These are phyloP conservation scores for Chelidonichthys spinosus DNA, from an alignment of 2,797 vertebrate genomes.

Conservation along the genomic window DNA sequence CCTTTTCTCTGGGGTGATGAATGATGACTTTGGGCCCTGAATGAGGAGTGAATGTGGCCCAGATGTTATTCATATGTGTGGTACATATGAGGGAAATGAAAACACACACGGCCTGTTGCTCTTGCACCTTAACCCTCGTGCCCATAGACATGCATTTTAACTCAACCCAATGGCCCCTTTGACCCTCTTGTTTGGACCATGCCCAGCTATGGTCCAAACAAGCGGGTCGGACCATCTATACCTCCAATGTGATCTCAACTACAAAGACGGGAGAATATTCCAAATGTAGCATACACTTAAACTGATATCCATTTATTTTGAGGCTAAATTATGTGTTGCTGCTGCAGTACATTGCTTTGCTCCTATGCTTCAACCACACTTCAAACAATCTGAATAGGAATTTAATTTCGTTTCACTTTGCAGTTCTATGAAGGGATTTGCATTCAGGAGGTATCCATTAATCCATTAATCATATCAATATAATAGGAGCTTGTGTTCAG, in stretches of 20 bases:
- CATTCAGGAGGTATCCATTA: neutral
- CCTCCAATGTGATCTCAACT: too few species aligned
- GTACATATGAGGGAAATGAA: neutral
- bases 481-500: neutral
- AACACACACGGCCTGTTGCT: neutral
- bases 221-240: too few species aligned
- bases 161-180: too few species aligned
- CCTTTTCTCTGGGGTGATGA: constrained; percentile 96
- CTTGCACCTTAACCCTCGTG: neutral
- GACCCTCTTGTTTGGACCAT: too few species aligned
- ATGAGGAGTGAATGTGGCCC: neutral
- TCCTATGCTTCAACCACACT: neutral
- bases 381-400: neutral
- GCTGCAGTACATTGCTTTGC: neutral
- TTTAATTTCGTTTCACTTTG: neutral
- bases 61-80: neutral
- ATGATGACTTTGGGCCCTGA: constrained; percentile 96
- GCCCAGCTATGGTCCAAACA: too few species aligned
- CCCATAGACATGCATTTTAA: too few species aligned
- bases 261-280: neutral
- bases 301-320: neutral
- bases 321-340: neutral
- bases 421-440: neutral
- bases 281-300: neutral
- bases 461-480: neutral